Base-by-base conservation (phyloP, 2,797 vertebrate species). In the Danio choprae region DNA sequence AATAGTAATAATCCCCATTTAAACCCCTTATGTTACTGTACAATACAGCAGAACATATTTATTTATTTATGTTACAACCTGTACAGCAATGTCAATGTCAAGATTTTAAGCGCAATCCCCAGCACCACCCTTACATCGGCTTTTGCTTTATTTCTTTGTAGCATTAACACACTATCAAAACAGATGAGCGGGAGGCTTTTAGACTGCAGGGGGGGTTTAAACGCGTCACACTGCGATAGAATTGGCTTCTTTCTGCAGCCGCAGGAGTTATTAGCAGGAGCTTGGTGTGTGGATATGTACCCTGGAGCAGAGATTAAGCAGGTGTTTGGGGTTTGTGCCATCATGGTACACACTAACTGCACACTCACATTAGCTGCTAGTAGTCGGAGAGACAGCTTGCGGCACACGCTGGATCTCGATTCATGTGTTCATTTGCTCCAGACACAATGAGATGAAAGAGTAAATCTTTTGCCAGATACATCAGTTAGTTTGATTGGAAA, bases 371-470 rank as follows among this genome's bases (percentile, higher is more conserved):
- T 75, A 89, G 90, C 88, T 86, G 55, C 79, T 74, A 87, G 92
- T 60, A 59, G 71, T 92, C 90, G 90, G 90, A 86, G 81, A 91
- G 91, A 92, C 92, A 92, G 92, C 90, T 93, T 92, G 91, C 56
- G 82, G 90, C 87, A 86, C 86, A 46, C 29, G 29, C 84, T 87
- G 90, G 91, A 88, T 91, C 88, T 87, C 89, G 91, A 90, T 93
- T 92, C 87, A 89, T 87, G 86, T 89, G 92, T 93, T 92, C 90
- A 89, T 90, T 93, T 92, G 93, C 90, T 91, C 89, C 87, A 88
- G 88, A 88, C 87, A 89, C 86, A 84, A 87, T 90, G 86, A 90
- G 92, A 90, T 82, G 80, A 84, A 89, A 72, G n/a, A 56, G 86
- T 79, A 80, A 84, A 89, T 84, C 83, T 73, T 80, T 80, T 83